A percentile compares a stretch with the other conserved stretches of the same genome.
Evolutionary conservation across 2,797 vertebrate species (phyloP).

Genomic region (Sciurus carolinensis): DNA sequence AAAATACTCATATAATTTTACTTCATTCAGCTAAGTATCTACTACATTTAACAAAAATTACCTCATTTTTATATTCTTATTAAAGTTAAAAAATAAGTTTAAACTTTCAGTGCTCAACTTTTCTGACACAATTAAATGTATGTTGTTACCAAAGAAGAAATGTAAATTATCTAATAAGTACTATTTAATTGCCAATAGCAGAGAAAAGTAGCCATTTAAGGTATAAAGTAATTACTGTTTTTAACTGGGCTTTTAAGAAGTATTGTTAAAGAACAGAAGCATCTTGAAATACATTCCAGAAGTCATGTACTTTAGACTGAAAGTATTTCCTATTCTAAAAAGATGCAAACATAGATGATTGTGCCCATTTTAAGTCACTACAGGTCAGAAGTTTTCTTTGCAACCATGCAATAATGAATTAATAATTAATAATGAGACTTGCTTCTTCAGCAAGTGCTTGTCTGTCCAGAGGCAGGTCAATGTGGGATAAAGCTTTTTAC

Average conservation of each 20-base stretch:
- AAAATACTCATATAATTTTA: conserved; percentile 26
- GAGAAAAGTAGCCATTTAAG: neutral
- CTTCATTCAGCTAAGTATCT: conserved; percentile 31
- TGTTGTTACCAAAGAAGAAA: neutral
- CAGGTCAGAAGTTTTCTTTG: conserved; percentile 62
- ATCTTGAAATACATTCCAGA: neutral
- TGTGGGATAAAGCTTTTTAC: conserved; percentile 41
- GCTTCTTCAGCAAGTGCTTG: conserved; percentile 79
- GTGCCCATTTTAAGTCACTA: conserved; percentile 61
- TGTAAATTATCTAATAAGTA: neutral
- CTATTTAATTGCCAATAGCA: neutral
- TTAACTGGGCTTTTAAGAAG: neutral
- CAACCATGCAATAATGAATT: conserved; percentile 76
- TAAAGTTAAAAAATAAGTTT: conserved; percentile 11
- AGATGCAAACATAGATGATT: conserved; percentile 70
- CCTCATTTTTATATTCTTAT: neutral
- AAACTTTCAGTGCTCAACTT: neutral
- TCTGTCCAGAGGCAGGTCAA: conserved; percentile 50
- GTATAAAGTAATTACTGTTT: conserved; percentile 4
- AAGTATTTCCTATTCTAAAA: conserved; percentile 63
- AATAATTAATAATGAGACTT: conserved; percentile 80
- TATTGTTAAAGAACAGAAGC: neutral
- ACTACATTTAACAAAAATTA: neutral
- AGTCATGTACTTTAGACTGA: conserved; percentile 47
- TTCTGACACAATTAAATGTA: conserved; percentile 23